These are phyloP conservation scores for Lamellibrachia luymesi DNA, from an alignment of 1,140 invertebrate genomes.

Conservation along the genomic window DNA sequence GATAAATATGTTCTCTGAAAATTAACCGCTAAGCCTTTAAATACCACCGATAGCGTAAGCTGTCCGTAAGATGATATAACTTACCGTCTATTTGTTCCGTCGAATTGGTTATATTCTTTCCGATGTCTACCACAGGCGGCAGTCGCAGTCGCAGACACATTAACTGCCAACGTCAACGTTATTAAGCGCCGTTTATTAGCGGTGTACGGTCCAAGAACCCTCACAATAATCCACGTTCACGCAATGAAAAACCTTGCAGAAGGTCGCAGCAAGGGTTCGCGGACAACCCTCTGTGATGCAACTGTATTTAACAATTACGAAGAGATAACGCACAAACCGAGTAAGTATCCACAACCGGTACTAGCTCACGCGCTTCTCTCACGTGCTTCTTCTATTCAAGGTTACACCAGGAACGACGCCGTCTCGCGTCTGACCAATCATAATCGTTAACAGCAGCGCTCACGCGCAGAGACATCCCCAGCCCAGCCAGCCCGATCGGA, in stretches of 20 bases:
- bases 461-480: background rate
- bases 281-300: background rate
- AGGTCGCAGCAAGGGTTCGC: background rate
- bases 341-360: background rate
- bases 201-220: background rate
- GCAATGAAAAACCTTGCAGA: background rate
- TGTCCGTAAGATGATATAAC: background rate
- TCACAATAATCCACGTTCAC: background rate
- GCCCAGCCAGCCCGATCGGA: background rate
- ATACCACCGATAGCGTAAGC: background rate
- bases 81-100: background rate
- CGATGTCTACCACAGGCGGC: background rate
- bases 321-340: background rate
- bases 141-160: background rate
- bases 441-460: background rate
- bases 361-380: background rate
- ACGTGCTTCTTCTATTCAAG: background rate
- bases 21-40: background rate
- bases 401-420: background rate
- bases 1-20: background rate
- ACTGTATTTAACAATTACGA: background rate
- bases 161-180: background rate
- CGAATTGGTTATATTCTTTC: background rate
- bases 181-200: background rate
- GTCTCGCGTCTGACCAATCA: background rate